phyloP scores from a whole-genome alignment of 1,140 invertebrate species.

The Leptonema lineaticorne region DNA sequence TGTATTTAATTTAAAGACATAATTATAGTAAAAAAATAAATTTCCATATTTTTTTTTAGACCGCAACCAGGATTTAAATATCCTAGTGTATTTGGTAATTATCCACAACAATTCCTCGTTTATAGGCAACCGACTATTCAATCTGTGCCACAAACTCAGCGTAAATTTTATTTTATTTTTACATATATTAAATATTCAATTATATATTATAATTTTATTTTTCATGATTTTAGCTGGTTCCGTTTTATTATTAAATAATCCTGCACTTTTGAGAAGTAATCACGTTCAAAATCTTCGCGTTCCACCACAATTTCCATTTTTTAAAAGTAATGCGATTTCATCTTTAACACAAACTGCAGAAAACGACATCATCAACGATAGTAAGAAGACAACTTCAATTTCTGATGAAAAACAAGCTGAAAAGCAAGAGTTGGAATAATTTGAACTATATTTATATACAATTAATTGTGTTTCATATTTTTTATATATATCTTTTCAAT shows the following conservation, averaged over 20 bases:
- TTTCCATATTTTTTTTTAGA: constrained; percentile 26
- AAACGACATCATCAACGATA: neutral
- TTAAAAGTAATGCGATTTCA: neutral
- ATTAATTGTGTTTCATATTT: too few relatives aligned
- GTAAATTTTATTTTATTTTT: neutral
- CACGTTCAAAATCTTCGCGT: constrained; percentile 28
- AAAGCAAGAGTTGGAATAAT: too few relatives aligned
- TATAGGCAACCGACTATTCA: neutral
- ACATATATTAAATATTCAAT: neutral
- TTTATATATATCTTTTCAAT: neutral
- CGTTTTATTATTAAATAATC: constrained; percentile 11
- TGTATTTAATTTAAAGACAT: neutral
- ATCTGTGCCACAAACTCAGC: neutral
- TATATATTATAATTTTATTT: neutral
- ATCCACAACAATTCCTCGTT: constrained; percentile 18
- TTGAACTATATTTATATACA: too few relatives aligned
- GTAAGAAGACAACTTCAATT: neutral
- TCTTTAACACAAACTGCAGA: neutral
- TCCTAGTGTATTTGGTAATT: neutral
- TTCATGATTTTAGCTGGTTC: constrained; percentile 24
- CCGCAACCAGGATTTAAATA: constrained; percentile 19
- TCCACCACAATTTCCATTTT: constrained; percentile 3
- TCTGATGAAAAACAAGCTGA: too few relatives aligned
- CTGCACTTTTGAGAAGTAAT: neutral
- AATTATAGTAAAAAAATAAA: too few relatives aligned